Conservation (phyloP, 2,797 vertebrate genomes). For the Zonotrichia albicollis region DNA sequence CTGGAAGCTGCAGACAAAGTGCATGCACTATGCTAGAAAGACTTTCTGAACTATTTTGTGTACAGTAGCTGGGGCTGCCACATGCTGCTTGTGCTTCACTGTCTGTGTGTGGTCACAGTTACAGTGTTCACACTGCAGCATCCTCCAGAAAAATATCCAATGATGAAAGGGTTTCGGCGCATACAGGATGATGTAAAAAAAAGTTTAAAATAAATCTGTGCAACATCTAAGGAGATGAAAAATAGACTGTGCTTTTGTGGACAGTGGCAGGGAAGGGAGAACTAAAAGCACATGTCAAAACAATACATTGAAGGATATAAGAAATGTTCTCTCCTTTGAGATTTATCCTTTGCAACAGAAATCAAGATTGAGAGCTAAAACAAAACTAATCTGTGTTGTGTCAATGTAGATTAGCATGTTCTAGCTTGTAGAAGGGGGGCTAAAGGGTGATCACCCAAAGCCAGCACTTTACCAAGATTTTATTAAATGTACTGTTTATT, state of each 20-base stretch:
- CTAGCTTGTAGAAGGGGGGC: neutral
- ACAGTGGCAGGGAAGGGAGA: neutral
- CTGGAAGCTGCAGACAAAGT: constrained; percentile 62
- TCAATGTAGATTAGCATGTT: neutral
- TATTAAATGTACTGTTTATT: neutral
- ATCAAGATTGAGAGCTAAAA: neutral
- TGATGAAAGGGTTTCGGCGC: constrained; percentile 18
- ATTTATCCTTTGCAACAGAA: neutral
- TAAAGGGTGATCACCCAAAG: neutral
- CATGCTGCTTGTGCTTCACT: neutral
- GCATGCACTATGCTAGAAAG: constrained; percentile 5
- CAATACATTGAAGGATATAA: neutral
- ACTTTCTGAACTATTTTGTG: constrained; percentile 21
- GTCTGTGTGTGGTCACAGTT: constrained; percentile 8
- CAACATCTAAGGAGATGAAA: neutral
- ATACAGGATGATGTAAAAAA: neutral
- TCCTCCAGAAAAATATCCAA: neutral
- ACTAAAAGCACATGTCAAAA: neutral
- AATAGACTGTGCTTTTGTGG: neutral
- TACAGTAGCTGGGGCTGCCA: constrained; percentile 52
- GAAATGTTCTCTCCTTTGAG: neutral
- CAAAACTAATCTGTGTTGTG: neutral
- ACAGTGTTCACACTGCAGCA: neutral
- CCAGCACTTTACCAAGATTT: neutral
- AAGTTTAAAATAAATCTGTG: neutral